Evolutionary conservation across 2,113 vertebrate species (phyloP).

Genomic region (human (Homo sapiens)): GRCh38 chr1:109970001-109970500

Average conservation of each 20-base stretch:
- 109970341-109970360: not conserved
- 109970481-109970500: too few relatives aligned
- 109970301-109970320: not conserved
- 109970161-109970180: not conserved
- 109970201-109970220: not conserved
- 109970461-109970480: too few relatives aligned
- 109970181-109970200: not conserved
- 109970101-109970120: not conserved
- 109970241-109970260: not conserved
- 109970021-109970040: not conserved
- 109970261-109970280: not conserved
- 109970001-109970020: not conserved
- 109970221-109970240: not conserved
- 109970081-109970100: not conserved
- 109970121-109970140: not conserved
- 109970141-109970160: too few relatives aligned
- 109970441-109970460: too few relatives aligned
- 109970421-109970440: not conserved
- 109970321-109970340: not conserved
- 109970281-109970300: not conserved
- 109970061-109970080: not conserved
- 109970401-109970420: not conserved
- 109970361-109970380: not conserved
- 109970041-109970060: not conserved
- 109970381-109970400: not conserved